A percentile compares a stretch with the other conserved stretches of the same genome.
These are phyloP conservation scores for Sphecodes monilicornis DNA, from an alignment of 2,888 invertebrate species.

Conservation along the genomic window DNA sequence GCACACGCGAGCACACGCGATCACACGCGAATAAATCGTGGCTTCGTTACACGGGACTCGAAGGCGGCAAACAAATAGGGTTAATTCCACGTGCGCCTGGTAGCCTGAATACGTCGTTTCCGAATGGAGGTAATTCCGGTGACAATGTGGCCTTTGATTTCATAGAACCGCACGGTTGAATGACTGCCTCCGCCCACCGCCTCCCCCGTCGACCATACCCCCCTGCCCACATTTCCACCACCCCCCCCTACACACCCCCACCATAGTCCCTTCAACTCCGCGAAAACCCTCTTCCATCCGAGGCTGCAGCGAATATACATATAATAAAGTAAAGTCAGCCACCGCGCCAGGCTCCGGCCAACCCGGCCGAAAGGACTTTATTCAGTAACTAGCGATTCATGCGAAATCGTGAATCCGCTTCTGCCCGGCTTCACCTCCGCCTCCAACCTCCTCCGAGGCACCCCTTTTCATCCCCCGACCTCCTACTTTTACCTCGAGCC, in stretches of 20 bases:
- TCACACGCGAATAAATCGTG: slow-evolving; percentile 76
- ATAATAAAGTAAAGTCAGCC: slow-evolving; percentile 76
- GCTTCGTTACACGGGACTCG: slow-evolving; percentile 80
- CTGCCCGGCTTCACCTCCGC: slow-evolving; percentile 65
- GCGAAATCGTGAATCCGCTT: slow-evolving; percentile 76
- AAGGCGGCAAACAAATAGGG: slow-evolving; percentile 83
- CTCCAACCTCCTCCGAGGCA: slow-evolving; percentile 30
- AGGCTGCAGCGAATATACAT: slow-evolving; percentile 72
- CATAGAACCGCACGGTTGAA: slow-evolving; percentile 82
- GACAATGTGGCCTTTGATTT: slow-evolving; percentile 84
- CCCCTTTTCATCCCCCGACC: slow-evolving; percentile 22
- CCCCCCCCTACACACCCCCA: background rate
- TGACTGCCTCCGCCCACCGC: slow-evolving; percentile 74
- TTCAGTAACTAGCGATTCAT: slow-evolving; percentile 80
- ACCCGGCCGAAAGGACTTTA: slow-evolving; percentile 74
- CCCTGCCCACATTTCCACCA: background rate
- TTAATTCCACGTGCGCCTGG: slow-evolving; percentile 82
- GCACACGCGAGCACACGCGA: slow-evolving; percentile 69
- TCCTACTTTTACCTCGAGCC: slow-evolving; percentile 21
- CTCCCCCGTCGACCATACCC: slow-evolving; percentile 52
- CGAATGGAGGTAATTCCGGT: slow-evolving; percentile 84
- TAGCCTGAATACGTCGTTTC: slow-evolving; percentile 83
- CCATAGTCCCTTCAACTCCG: slow-evolving; percentile 60
- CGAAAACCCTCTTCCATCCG: slow-evolving; percentile 65
- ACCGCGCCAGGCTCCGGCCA: slow-evolving; percentile 62